Evolutionary conservation across 2,888 invertebrate genomes (phyloP).

Genomic region (Diarsia dahlii): DNA sequence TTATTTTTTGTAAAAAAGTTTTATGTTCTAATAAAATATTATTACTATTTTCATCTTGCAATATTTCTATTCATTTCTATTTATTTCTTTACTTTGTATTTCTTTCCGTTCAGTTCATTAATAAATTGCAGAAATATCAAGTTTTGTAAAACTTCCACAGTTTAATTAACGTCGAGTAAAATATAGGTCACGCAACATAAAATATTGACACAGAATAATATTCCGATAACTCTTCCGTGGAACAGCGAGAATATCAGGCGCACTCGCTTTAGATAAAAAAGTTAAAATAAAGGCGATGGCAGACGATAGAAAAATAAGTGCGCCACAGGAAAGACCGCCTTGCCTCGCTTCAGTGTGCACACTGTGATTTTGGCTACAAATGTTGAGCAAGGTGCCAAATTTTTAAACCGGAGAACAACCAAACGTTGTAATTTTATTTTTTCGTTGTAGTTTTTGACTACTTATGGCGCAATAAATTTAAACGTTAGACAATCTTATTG

Average conservation of each 20-base stretch:
- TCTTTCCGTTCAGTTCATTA: constrained; percentile 6
- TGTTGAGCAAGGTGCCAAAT: constrained; percentile 77
- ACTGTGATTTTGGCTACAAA: constrained; percentile 75
- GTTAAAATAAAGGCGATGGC: constrained; percentile 63
- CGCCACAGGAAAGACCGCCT: constrained; percentile 41
- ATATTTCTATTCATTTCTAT: too few relatives aligned
- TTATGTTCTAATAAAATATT: too few relatives aligned
- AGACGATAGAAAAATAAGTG: constrained; percentile 53
- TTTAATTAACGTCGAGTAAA: constrained; percentile 30
- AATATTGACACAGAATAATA: constrained; percentile 53
- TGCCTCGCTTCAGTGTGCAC: constrained; percentile 47
- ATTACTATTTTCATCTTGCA: too few relatives aligned
- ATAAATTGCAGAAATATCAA: too few relatives aligned
- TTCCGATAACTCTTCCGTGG: constrained; percentile 51
- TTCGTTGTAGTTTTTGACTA: constrained; percentile 46
- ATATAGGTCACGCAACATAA: constrained; percentile 43
- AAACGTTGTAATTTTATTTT: constrained; percentile 65
- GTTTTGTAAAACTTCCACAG: constrained; percentile 1
- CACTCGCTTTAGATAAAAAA: constrained; percentile 49
- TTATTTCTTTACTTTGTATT: background rate
- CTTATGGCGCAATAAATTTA: constrained; percentile 32
- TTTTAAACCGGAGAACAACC: constrained; percentile 71
- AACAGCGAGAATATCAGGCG: constrained; percentile 34
- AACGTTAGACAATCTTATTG: constrained; percentile 26
- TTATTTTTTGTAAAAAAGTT: too few relatives aligned